Percentiles rank a stretch among this genome's conserved stretches.
Conservation (phyloP, 2,888 invertebrate species). For the Nephrotoma appendiculata region DNA sequence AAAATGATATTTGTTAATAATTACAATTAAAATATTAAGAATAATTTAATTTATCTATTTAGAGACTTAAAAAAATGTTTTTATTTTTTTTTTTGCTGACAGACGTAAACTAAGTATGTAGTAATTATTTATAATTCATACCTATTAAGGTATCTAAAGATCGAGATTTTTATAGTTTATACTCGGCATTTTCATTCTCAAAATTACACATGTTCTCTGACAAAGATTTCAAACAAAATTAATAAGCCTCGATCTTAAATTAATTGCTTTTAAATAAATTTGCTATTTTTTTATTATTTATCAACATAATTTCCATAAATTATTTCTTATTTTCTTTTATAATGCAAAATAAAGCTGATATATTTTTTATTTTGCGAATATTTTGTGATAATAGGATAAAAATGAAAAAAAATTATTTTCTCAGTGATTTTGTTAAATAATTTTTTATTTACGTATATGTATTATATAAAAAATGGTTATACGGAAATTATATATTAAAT, state of each 20-base stretch:
- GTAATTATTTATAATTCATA: not conserved
- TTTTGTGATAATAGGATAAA: not conserved
- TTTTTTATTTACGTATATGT: not conserved
- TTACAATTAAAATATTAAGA: not conserved
- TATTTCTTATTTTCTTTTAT: not conserved
- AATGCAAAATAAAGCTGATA: not conserved
- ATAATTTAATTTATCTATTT: not conserved
- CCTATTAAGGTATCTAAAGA: not conserved
- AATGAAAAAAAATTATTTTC: not conserved
- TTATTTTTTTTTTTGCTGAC: not conserved
- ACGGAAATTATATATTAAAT: not conserved
- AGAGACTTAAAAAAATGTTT: not conserved
- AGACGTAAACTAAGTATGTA: not conserved
- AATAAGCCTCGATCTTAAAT: not conserved
- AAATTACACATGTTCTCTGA: not conserved
- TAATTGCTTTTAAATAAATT: not conserved
- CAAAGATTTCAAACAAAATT: not conserved
- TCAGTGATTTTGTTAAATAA: not conserved
- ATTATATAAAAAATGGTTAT: not conserved
- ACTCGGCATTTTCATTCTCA: not conserved
- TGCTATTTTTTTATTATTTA: not conserved
- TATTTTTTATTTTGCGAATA: not conserved
- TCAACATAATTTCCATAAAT: not conserved
- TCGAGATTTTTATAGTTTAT: not conserved
- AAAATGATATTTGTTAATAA: not conserved